These are phyloP conservation scores for Lophius americanus DNA, from an alignment of 2,797 vertebrate genomes.

Conservation along the genomic window DNA sequence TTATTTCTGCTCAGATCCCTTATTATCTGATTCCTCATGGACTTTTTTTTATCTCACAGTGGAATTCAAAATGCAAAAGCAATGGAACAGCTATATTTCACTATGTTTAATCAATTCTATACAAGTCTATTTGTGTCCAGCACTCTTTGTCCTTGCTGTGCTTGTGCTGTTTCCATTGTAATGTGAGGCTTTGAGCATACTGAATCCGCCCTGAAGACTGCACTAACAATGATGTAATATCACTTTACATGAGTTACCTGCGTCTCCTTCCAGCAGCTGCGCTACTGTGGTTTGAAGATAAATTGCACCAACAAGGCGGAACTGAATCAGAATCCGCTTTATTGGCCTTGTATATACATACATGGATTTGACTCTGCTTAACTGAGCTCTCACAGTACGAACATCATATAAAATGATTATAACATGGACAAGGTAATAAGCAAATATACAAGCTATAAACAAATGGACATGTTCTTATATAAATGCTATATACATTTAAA, in stretches of 20 bases:
- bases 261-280: not conserved
- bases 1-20: slow-evolving; percentile 16
- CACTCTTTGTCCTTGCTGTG: slow-evolving; percentile 3
- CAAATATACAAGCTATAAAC: too few relatives aligned
- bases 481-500: too few relatives aligned
- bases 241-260: not conserved
- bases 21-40: slow-evolving; percentile 31
- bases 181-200: not conserved
- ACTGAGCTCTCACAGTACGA: too few relatives aligned
- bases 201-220: not conserved
- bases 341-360: too few relatives aligned
- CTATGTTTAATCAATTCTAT: slow-evolving; percentile 40
- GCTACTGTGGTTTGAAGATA: not conserved
- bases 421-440: too few relatives aligned
- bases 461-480: too few relatives aligned
- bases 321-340: not conserved
- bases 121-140: slow-evolving; percentile 25
- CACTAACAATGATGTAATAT: not conserved
- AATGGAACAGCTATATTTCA: slow-evolving; percentile 25
- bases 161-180: not conserved
- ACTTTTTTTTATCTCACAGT: not conserved
- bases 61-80: slow-evolving; percentile 14
- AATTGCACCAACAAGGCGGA: not conserved
- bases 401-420: too few relatives aligned
- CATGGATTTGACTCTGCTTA: too few relatives aligned